A percentile compares a stretch with the other conserved stretches of the same genome.
phyloP scores from a whole-genome alignment of 2,113 vertebrate species.

The Campylomormyrus tamandua region DNA sequence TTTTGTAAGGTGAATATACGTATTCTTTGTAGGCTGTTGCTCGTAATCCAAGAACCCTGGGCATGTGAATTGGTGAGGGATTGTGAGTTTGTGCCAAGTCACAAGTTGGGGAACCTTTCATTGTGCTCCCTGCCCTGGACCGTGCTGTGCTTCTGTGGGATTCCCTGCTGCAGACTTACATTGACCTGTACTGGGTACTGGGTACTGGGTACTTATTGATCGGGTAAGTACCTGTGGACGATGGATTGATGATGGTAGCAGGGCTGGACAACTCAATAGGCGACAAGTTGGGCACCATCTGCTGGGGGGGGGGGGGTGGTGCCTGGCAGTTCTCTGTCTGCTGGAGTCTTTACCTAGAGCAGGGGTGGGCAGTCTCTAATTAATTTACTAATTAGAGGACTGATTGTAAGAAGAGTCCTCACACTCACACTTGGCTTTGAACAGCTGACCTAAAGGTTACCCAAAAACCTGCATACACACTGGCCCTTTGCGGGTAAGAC shows the following conservation, averaged over 20 bases:
- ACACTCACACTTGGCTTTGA: not conserved
- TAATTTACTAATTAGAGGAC: not conserved
- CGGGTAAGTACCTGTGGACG: not conserved
- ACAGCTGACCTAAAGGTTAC: not conserved
- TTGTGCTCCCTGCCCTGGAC: not conserved
- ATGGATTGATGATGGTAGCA: not conserved
- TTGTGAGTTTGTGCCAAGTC: not conserved
- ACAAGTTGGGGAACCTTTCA: not conserved
- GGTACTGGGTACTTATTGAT: not conserved
- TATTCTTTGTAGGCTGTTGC: not conserved
- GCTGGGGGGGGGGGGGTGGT: not conserved
- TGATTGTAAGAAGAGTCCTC: not conserved
- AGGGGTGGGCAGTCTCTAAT: not conserved
- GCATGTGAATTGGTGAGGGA: not conserved
- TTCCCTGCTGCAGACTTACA: not conserved
- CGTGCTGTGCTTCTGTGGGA: not conserved
- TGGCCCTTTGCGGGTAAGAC: not conserved
- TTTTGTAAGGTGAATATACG: not conserved
- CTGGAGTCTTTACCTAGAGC: not conserved
- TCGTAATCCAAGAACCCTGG: not conserved
- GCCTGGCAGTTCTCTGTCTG: not conserved
- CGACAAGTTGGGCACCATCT: not conserved
- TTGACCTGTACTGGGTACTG: not conserved
- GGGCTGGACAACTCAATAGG: not conserved
- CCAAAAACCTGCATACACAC: too few species aligned